Evolutionary conservation across 2,113 vertebrate genomes (phyloP).

Genomic region (Pavo muticus): DNA sequence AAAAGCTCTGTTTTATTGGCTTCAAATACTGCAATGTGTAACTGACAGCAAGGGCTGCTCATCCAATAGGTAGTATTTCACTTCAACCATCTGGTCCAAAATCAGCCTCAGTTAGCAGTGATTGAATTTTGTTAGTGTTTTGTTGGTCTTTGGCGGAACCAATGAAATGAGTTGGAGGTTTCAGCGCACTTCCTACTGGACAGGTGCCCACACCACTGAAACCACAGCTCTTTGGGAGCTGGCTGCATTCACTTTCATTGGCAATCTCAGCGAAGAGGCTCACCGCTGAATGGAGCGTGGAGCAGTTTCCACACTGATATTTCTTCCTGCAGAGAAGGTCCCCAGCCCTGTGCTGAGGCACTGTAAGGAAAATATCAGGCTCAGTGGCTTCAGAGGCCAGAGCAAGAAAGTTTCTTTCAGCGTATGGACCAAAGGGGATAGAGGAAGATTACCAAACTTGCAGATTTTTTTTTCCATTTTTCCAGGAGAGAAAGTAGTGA

Average conservation of each 20-base stretch:
- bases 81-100: conserved; percentile 53
- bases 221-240: conserved; percentile 47
- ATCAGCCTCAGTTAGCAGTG: conserved; percentile 52
- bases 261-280: background rate
- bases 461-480: background rate
- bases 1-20: conserved; percentile 38
- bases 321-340: background rate
- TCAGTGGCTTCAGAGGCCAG: background rate
- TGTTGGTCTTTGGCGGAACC: conserved; percentile 53
- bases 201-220: conserved; percentile 65
- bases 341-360: background rate
- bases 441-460: background rate
- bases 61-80: conserved; percentile 46
- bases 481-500: background rate
- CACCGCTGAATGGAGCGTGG: accelerated
- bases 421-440: background rate
- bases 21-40: conserved; percentile 18
- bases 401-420: background rate
- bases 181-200: conserved; percentile 56
- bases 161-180: conserved; percentile 38
- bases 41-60: background rate
- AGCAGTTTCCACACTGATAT: background rate
- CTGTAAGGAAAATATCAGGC: background rate
- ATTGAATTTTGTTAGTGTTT: conserved; percentile 56
- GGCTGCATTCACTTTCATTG: background rate